These are phyloP conservation scores for Micropterix aruncella DNA, from an alignment of 2,888 invertebrate species.

Conservation along the genomic window DNA sequence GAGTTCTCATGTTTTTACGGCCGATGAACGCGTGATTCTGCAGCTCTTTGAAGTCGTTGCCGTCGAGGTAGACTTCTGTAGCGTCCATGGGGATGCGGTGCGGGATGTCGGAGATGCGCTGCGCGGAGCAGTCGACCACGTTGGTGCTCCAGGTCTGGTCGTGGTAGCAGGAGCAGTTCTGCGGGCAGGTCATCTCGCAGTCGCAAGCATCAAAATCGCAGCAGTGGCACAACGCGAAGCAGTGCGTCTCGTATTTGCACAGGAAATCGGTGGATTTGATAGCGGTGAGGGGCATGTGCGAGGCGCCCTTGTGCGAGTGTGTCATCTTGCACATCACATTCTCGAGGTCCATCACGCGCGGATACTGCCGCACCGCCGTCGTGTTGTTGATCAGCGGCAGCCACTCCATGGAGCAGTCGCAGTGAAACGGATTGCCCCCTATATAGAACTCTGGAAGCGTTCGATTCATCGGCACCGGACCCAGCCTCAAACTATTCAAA, in stretches of 20 bases:
- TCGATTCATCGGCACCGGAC: slow-evolving; percentile 57
- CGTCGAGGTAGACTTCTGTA: slow-evolving; percentile 84
- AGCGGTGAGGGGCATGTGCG: slow-evolving; percentile 61
- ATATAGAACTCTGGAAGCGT: slow-evolving; percentile 79
- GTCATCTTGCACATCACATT: slow-evolving; percentile 81
- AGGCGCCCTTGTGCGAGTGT: slow-evolving; percentile 39
- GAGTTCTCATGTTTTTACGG: slow-evolving; percentile 72
- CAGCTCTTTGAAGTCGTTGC: slow-evolving; percentile 72
- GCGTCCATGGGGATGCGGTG: slow-evolving; percentile 87
- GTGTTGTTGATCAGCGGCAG: slow-evolving; percentile 78
- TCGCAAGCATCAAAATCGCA: slow-evolving; percentile 95
- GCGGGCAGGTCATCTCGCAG: slow-evolving; percentile 93
- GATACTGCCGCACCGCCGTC: slow-evolving; percentile 70
- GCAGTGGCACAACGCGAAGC: slow-evolving; percentile 89
- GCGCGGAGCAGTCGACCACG: slow-evolving; percentile 80
- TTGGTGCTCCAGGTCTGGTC: slow-evolving; percentile 89
- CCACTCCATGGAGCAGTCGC: slow-evolving; percentile 95
- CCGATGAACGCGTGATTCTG: slow-evolving; percentile 83
- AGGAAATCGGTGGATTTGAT: slow-evolving; percentile 76
- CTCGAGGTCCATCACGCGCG: slow-evolving; percentile 77
- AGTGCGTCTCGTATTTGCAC: slow-evolving; percentile 85
- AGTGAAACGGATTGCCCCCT: slow-evolving; percentile 86
- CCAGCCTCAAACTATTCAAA: slow-evolving; percentile 63
- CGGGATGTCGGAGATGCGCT: slow-evolving; percentile 65
- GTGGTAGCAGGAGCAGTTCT: slow-evolving; percentile 88